Evolutionary conservation across 2,888 invertebrate genomes (phyloP).

Genomic region (Lithophane ornitopus): DNA sequence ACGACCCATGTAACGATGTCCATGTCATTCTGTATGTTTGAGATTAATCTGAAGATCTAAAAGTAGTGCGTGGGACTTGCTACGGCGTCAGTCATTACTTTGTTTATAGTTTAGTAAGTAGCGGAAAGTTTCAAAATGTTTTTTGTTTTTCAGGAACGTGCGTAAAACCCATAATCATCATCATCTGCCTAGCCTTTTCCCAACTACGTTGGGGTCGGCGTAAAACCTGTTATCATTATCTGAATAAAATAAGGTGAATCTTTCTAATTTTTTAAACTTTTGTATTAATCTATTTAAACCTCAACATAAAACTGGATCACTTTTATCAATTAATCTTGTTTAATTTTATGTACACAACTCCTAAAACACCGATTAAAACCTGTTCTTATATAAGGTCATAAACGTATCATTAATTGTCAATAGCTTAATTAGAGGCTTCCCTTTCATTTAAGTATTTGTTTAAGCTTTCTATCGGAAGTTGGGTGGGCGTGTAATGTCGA

Average conservation of each 20-base stretch:
- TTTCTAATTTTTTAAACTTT: background rate
- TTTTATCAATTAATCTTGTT: background rate
- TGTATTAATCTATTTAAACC: background rate
- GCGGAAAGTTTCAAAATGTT: background rate
- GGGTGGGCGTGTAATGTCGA: conserved; percentile 71
- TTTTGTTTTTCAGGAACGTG: background rate
- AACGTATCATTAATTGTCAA: conserved; percentile 75
- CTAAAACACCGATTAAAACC: conserved; percentile 21
- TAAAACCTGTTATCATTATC: no score
- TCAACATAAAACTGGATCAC: background rate
- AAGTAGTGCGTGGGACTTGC: conserved; percentile 23
- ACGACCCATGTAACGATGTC: conserved; percentile 16
- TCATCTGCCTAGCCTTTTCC: no score
- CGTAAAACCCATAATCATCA: background rate
- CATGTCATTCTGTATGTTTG: conserved; percentile 2
- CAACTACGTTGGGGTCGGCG: no score
- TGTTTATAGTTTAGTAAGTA: background rate
- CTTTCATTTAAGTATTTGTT: conserved; percentile 73
- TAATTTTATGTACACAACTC: background rate
- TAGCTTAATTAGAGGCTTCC: conserved; percentile 79
- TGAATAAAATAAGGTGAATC: background rate
- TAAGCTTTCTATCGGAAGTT: conserved; percentile 85
- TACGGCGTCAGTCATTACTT: conserved; percentile 2
- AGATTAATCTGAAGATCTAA: conserved; percentile 31
- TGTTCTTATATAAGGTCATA: conserved; percentile 34